Evolutionary conservation across 2,113 vertebrate genomes (phyloP).

Genomic region (Oreotragus oreotragus): DNA sequence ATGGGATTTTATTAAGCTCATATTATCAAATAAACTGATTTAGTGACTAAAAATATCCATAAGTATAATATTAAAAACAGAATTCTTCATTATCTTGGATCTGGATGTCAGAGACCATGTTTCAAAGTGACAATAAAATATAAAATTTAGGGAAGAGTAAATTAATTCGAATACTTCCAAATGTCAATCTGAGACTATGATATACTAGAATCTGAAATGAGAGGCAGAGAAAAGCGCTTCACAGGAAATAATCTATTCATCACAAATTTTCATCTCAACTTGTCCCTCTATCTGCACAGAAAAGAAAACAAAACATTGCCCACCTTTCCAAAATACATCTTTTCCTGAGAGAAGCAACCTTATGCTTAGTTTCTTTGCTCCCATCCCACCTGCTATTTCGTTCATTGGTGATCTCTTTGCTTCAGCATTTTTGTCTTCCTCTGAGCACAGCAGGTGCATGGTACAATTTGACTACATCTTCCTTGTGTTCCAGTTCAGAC

Average conservation of each 20-base stretch:
- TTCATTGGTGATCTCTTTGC: neutral
- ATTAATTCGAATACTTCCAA: conserved; percentile 22
- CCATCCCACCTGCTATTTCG: neutral
- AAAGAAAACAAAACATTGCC: neutral
- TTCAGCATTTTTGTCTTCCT: neutral
- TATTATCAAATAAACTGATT: neutral
- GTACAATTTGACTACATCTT: neutral
- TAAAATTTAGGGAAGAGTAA: neutral
- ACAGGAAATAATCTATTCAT: neutral
- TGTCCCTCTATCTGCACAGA: neutral
- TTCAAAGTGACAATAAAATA: conserved; percentile 15
- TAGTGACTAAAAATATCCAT: conserved; percentile 19
- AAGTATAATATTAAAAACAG: neutral
- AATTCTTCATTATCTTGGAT: neutral
- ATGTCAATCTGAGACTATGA: neutral
- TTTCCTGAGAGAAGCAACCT: neutral
- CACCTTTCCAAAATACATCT: neutral
- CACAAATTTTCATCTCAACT: neutral
- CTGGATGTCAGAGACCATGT: neutral
- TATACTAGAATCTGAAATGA: neutral
- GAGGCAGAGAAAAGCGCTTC: neutral
- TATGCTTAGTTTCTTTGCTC: accelerated
- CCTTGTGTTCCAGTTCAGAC: neutral
- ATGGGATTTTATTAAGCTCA: neutral
- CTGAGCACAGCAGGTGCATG: neutral